These are phyloP conservation scores for Drosophila ustulata DNA, from an alignment of 2,888 invertebrate genomes.

Conservation along the genomic window DNA sequence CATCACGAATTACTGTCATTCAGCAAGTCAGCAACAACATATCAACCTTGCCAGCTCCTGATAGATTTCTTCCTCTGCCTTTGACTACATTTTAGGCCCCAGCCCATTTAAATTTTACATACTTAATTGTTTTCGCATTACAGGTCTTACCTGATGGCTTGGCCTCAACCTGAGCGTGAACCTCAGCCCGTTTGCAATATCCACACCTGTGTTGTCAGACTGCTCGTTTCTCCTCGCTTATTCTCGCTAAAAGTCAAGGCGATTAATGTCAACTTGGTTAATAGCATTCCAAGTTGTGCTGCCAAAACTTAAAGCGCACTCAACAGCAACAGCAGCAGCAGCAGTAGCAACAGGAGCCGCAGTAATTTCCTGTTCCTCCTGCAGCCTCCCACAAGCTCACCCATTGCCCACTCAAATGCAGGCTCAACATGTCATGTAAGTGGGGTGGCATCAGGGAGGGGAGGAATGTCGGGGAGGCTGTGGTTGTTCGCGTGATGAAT, in stretches of 20 bases:
- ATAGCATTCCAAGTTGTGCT: slow-evolving; percentile 72
- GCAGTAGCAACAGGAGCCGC: slow-evolving; percentile 33
- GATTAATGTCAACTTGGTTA: slow-evolving; percentile 80
- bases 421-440: slow-evolving; percentile 78
- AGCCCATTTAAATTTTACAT: slow-evolving; percentile 71
- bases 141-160: slow-evolving; percentile 31
- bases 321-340: slow-evolving; percentile 30
- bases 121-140: slow-evolving; percentile 76
- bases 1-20: slow-evolving; percentile 44
- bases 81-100: slow-evolving; percentile 2
- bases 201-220: slow-evolving; percentile 19
- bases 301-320: slow-evolving; percentile 67
- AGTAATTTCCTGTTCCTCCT: slow-evolving; percentile 52
- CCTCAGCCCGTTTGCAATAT: slow-evolving; percentile 43
- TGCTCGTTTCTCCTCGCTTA: background rate
- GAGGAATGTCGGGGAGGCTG: slow-evolving; percentile 45
- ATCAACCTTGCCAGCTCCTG: background rate
- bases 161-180: slow-evolving; percentile 9
- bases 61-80: background rate
- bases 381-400: background rate
- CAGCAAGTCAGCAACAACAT: slow-evolving; percentile 16
- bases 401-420: slow-evolving; percentile 59
- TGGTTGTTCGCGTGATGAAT: slow-evolving; percentile 82
- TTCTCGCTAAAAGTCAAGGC: slow-evolving; percentile 60
- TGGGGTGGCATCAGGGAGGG: background rate